These are phyloP conservation scores for Platichthys flesus DNA, from an alignment of 2,113 vertebrate genomes.

Conservation along the genomic window DNA sequence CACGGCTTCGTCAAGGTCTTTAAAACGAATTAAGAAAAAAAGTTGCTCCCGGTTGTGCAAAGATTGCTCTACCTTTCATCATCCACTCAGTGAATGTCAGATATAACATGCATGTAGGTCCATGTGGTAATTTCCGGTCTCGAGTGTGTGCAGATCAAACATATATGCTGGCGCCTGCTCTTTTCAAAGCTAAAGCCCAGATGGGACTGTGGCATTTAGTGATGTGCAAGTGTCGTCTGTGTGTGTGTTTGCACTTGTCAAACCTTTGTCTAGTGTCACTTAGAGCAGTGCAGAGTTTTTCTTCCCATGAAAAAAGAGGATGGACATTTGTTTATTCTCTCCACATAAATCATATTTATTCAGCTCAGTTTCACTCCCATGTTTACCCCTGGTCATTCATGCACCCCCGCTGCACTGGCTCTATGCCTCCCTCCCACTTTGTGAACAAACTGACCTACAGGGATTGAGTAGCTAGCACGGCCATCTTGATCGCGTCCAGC, in stretches of 20 bases:
- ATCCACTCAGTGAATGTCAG: conserved; percentile 11
- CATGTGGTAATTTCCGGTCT: conserved; percentile 5
- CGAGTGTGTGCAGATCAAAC: conserved; percentile 7
- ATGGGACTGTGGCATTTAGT: no score
- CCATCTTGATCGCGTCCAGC: conserved; percentile 43
- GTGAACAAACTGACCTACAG: conserved; percentile 9
- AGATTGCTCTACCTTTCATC: conserved; percentile 29
- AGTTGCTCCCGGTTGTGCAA: not conserved
- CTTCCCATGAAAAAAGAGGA: no score
- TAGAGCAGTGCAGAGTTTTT: no score
- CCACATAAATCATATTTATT: not conserved
- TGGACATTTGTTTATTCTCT: not conserved
- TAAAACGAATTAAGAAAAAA: not conserved
- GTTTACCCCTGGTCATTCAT: not conserved
- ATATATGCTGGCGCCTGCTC: no score
- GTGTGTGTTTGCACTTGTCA: no score
- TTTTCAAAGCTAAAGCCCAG: no score
- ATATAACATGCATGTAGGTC: conserved; percentile 29
- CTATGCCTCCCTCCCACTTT: not conserved
- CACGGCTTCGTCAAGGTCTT: conserved; percentile 16
- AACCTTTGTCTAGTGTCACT: no score
- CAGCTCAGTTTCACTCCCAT: not conserved
- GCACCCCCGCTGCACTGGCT: not conserved
- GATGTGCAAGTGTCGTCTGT: no score
- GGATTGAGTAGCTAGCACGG: conserved; percentile 16